Percentiles rank a stretch among this genome's conserved stretches.
Conservation (phyloP, 2,113 vertebrate species). For the Scopus umbretta region DNA sequence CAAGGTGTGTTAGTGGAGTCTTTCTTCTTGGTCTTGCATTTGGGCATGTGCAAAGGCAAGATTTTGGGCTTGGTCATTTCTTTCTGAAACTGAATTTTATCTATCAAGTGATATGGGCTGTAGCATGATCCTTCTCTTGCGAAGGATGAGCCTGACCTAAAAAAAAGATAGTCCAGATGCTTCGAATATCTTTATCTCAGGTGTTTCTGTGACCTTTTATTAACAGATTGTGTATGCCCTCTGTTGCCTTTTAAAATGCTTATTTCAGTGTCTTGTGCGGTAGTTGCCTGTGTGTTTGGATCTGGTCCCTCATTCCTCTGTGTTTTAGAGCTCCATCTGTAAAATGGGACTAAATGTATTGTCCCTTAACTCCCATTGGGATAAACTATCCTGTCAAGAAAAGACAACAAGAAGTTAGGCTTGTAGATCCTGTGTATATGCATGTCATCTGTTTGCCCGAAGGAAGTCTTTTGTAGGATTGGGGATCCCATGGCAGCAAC, state of each 20-base stretch:
- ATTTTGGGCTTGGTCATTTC: not conserved
- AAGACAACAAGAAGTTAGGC: not conserved
- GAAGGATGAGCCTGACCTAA: not conserved
- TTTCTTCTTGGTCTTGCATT: not conserved
- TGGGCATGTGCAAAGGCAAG: not conserved
- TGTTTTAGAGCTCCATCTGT: not conserved
- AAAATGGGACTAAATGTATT: not conserved
- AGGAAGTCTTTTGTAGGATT: not conserved
- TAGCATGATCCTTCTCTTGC: not conserved
- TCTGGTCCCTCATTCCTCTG: not conserved
- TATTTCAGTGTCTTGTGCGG: not conserved
- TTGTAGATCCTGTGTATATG: not conserved
- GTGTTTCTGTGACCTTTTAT: not conserved
- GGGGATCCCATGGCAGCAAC: not conserved
- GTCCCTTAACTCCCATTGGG: not conserved
- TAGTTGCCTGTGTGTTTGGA: not conserved
- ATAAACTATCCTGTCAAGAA: not conserved
- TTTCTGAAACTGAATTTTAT: not conserved
- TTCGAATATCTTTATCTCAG: not conserved
- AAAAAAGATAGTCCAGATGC: not conserved
- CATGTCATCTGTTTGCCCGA: not conserved
- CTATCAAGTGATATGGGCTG: not conserved
- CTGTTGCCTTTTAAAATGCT: not conserved
- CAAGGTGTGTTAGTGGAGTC: not conserved
- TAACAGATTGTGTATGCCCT: not conserved